phyloP scores from a whole-genome alignment of 1,140 invertebrate species.

The Pinna nobilis region DNA sequence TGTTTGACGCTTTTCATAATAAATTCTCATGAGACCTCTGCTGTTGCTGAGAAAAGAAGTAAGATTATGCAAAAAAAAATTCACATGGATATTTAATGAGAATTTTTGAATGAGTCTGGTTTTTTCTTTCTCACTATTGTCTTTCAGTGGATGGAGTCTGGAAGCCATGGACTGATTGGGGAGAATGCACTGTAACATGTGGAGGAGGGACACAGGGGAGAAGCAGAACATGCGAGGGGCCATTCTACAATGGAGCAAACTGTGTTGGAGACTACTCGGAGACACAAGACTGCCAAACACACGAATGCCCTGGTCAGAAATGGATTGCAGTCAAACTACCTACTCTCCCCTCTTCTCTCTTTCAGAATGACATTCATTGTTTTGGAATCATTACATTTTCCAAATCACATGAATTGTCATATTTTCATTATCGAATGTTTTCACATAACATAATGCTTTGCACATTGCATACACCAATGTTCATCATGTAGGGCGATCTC shows the following conservation, averaged over 20 bases:
- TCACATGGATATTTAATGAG: neutral
- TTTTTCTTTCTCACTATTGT: neutral
- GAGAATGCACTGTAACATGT: conserved; percentile 46
- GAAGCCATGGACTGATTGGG: conserved; percentile 28
- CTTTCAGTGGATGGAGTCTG: conserved; percentile 37
- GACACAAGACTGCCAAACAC: conserved; percentile 44
- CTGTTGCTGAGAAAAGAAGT: too few species aligned
- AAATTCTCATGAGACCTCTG: too few species aligned
- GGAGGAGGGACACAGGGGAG: conserved; percentile 61
- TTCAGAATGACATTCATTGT: neutral
- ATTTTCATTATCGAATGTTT: neutral
- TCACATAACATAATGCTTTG: too few species aligned
- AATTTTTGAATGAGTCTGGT: too few species aligned
- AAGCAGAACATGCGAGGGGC: conserved; percentile 51
- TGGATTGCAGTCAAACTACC: neutral
- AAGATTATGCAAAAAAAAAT: too few species aligned
- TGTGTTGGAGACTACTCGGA: conserved; percentile 50
- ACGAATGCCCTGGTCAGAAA: conserved; percentile 34
- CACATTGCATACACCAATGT: too few species aligned
- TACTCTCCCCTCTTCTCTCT: neutral
- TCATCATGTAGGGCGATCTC: too few species aligned
- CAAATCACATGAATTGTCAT: neutral
- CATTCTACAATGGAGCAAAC: conserved; percentile 57
- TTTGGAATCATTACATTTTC: neutral
- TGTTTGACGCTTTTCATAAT: too few species aligned